phyloP scores from a whole-genome alignment of 1,140 invertebrate species.

The Calephelis nemesis region DNA sequence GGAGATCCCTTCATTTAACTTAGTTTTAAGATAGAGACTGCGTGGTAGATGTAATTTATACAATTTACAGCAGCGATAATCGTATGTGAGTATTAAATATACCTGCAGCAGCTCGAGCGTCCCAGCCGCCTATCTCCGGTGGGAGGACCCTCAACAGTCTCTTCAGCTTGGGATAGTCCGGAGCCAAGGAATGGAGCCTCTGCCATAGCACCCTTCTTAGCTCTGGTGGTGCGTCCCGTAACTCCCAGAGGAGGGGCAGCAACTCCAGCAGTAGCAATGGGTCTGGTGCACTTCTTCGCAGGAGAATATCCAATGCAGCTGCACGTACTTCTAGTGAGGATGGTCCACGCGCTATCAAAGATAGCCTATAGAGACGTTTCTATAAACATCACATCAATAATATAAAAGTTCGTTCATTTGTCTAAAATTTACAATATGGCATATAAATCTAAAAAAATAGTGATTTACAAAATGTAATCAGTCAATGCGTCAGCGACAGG shows the following conservation, averaged over 20 bases:
- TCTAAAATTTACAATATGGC: too few species aligned
- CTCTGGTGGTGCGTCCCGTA: conserved; percentile 28
- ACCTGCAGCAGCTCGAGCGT: conserved; percentile 37
- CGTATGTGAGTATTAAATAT: background rate
- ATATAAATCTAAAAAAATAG: too few species aligned
- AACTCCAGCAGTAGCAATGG: conserved; percentile 27
- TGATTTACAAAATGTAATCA: too few species aligned
- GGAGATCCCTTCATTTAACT: too few species aligned
- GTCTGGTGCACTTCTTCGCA: conserved; percentile 27
- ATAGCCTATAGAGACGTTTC: conserved; percentile 27
- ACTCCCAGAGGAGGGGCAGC: conserved; percentile 29
- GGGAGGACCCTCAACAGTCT: conserved; percentile 31
- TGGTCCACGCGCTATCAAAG: conserved; percentile 32
- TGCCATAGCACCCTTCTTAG: conserved; percentile 47
- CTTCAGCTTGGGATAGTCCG: conserved; percentile 3
- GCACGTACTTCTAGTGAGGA: conserved; percentile 42
- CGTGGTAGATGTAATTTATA: too few species aligned
- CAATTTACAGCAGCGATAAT: too few species aligned
- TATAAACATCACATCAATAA: too few species aligned
- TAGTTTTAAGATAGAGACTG: too few species aligned
- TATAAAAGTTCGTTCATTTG: too few species aligned
- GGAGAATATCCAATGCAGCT: conserved; percentile 45
- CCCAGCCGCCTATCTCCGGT: conserved; percentile 32
- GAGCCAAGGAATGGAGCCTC: conserved; percentile 28
- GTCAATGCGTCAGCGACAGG: too few species aligned